Percentiles rank a stretch among this genome's conserved stretches.
Conservation (phyloP, 1,140 invertebrate genomes). For the Lycorma delicatula region DNA sequence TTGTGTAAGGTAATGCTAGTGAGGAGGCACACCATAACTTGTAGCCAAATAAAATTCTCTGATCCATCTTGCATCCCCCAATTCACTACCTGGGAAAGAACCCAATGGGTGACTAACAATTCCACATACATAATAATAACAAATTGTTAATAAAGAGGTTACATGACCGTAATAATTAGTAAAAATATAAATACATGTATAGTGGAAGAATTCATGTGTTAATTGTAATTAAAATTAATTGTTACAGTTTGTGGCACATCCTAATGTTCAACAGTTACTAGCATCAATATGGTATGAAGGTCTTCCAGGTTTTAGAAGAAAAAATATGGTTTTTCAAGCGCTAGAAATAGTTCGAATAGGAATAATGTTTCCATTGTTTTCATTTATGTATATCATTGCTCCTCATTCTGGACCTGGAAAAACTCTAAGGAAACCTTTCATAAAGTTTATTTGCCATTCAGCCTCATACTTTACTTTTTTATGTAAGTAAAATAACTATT, state of each 20-base stretch:
- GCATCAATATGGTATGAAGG: slow-evolving; percentile 99
- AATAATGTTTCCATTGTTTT: slow-evolving; percentile 90
- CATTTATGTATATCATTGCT: slow-evolving; percentile 84
- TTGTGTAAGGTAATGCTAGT: no score
- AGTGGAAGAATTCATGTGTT: no score
- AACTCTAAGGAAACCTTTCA: slow-evolving; percentile 93
- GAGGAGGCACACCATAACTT: no score
- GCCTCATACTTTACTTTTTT: slow-evolving; percentile 96
- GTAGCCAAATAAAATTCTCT: no score
- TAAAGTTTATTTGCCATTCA: slow-evolving; percentile 98
- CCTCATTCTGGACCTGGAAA: slow-evolving; percentile 84
- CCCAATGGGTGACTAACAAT: no score
- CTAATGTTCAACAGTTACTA: slow-evolving; percentile 94
- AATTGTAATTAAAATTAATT: no score
- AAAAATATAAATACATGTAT: no score
- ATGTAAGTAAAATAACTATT: slow-evolving; percentile 71
- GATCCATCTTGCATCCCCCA: no score
- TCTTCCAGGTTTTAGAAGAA: slow-evolving; percentile 89
- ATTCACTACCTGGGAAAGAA: no score
- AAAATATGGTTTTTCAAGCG: slow-evolving; percentile 89
- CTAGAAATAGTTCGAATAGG: slow-evolving; percentile 89
- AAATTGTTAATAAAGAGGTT: no score
- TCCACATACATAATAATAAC: no score
- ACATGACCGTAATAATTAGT: no score
- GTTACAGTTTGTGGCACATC: slow-evolving; percentile 92